These are phyloP conservation scores for Upupa epops DNA, from an alignment of 2,113 vertebrate genomes.

Conservation along the genomic window DNA sequence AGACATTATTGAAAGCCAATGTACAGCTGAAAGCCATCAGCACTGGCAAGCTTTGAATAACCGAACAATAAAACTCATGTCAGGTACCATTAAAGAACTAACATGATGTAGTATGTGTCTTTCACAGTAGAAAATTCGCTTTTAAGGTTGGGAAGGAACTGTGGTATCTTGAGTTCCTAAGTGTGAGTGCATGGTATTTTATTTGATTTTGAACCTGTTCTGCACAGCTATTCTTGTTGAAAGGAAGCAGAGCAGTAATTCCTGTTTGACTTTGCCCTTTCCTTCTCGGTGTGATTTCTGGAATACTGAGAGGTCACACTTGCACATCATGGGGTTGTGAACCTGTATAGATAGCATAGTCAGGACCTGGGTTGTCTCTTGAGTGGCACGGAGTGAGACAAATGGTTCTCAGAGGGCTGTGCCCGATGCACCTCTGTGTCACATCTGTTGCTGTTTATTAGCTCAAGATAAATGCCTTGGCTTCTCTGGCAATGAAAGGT, in stretches of 20 bases:
- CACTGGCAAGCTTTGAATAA: background rate
- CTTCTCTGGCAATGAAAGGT: background rate
- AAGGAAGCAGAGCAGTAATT: background rate
- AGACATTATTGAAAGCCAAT: background rate
- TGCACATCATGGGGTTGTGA: background rate
- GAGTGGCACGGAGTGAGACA: background rate
- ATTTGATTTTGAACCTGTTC: background rate
- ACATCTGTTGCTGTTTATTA: background rate
- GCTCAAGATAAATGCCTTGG: background rate
- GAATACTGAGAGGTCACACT: background rate
- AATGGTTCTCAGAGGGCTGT: background rate
- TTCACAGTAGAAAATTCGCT: background rate
- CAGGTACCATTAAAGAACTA: background rate
- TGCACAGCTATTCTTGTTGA: background rate
- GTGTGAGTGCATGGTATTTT: background rate
- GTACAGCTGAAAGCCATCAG: background rate
- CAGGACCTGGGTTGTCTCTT: background rate
- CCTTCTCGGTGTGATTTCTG: background rate
- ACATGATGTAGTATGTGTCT: background rate
- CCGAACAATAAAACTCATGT: background rate
- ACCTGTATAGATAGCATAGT: background rate
- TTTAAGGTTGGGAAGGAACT: background rate
- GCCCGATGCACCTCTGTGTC: background rate
- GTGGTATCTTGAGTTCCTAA: background rate
- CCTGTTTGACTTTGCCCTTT: background rate